Base-by-base conservation (phyloP, 92 coral and sea anemone genomes). In the Epizoanthus stellaris region DNA sequence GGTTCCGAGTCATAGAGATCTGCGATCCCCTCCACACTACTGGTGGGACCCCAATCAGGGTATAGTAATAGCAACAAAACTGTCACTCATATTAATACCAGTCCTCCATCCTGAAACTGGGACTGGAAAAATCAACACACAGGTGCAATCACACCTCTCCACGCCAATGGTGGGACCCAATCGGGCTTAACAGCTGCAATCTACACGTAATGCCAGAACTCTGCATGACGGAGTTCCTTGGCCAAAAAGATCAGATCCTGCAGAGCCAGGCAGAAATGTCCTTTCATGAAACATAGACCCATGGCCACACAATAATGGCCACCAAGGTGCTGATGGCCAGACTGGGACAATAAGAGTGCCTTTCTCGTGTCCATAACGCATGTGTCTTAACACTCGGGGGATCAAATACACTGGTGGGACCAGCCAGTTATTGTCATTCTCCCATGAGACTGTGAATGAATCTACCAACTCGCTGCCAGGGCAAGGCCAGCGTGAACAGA, bases 1-100 rank as follows among this genome's bases (percentile, higher is more conserved):
- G 36, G 36, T 30, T 30, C 36, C 2, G 36, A 30, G 36, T 30
- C 36, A 30, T 2, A 30, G 36, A 30, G 36, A 30, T 30, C 2
- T 30, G 64, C 14, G n/a, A 59, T 59, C n/a, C 0, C 64, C 64
- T 59, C 64, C 64, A 15, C 64, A 59, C 64, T 59, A 13, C 64
- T 20, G 4, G 64, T 15, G 64, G 64, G 64, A 59, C 21, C 64
- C 64, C 64, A 59, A 59, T 59, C 64, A 59, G 64, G 64, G 64
- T 15, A 59, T 4, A 13, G n/a, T 19, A 59, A 13, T 16, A 59
- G 36, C 36, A 30, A 30, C 36, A 30, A 30, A 30, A 30, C 36
- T 30, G 36, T 30, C 36, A 30, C 36, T 30, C 36, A 30, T 30
- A 23, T 23, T 23, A 23, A 1, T 30, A 30, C 34, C 34, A 30